Evolutionary conservation across 1,140 invertebrate species (phyloP), one percentile per base, ranked within the genome.

Genomic region (Brachionus angularis): DNA sequence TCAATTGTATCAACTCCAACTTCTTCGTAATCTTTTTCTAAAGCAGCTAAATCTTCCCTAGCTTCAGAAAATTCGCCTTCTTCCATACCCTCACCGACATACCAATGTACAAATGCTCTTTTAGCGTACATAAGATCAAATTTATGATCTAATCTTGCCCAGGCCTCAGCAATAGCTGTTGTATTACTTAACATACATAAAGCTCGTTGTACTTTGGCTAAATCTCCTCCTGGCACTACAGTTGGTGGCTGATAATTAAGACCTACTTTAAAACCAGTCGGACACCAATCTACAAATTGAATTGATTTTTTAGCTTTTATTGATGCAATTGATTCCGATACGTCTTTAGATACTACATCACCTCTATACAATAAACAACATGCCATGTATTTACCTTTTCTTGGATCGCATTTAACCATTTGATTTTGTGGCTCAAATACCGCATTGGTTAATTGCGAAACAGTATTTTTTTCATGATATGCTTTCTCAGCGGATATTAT

Each of bases 21-120:
- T 79, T 89, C 88, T 81, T 89, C 88, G 79, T 91, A 90, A 79
- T 91, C 89, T 79, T 89, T 89, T 83, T 91, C 88, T 4, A 90
- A 82, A 14, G 88, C 88, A 46, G 89, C 89, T 76, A 91, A 82
- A 85, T 91, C 89, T 81, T 92, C 89, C 75, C 89, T 85, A 49
- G 90, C 90, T 79, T 91, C 89, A 2, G 25, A 25, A 90, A 77
- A 89, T 89, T 84, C 79, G 49, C 80, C 80, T 75, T 84, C 83
- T 72, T 84, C 83, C 81, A 82, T 83, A 33, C 82, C 83, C 73
- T 84, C 82, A 64, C 82, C 79, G 55, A 84, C 79, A 75, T 80
- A 80, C 79, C 79, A 81, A 74, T 80, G 79, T 29, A 81, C 79
- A 74, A 81, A 81, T 2, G 79, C 79, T 62, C 78, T 70, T 78